Conservation (phyloP, 2,113 vertebrate species). For the Pantherophis guttatus region DNA sequence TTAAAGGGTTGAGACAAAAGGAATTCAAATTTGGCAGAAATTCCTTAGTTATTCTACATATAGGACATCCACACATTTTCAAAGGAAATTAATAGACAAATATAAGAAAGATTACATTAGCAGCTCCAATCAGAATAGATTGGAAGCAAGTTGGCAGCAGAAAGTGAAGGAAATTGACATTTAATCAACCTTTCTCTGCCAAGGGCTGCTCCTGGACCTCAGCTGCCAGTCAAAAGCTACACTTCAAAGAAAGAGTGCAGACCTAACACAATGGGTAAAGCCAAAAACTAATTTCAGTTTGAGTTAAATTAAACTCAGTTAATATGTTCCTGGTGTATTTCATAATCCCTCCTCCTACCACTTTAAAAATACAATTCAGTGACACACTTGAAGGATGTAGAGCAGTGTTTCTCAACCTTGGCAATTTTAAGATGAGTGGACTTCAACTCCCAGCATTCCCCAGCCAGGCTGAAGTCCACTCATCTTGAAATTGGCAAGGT, state of each 20-base stretch:
- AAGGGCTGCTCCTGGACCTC: background rate
- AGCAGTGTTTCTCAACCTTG: background rate
- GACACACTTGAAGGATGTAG: background rate
- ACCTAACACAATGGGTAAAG: background rate
- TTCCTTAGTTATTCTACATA: background rate
- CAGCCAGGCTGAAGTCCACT: background rate
- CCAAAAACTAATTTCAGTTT: background rate
- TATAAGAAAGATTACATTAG: background rate
- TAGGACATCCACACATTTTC: background rate
- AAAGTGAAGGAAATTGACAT: background rate
- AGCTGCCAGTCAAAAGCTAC: background rate
- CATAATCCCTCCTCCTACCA: background rate
- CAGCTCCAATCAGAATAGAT: background rate
- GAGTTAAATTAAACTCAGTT: background rate
- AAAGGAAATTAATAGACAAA: background rate
- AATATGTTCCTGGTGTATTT: background rate
- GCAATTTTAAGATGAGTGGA: background rate
- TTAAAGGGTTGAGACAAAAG: background rate
- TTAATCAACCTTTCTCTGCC: background rate
- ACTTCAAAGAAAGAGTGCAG: background rate
- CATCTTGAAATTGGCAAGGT: background rate
- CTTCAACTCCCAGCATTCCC: background rate
- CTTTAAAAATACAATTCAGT: background rate
- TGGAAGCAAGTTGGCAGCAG: background rate
- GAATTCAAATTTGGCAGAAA: background rate